Evolutionary conservation across 2,797 vertebrate species (phyloP).

Genomic region (Numenius phaeopus): DNA sequence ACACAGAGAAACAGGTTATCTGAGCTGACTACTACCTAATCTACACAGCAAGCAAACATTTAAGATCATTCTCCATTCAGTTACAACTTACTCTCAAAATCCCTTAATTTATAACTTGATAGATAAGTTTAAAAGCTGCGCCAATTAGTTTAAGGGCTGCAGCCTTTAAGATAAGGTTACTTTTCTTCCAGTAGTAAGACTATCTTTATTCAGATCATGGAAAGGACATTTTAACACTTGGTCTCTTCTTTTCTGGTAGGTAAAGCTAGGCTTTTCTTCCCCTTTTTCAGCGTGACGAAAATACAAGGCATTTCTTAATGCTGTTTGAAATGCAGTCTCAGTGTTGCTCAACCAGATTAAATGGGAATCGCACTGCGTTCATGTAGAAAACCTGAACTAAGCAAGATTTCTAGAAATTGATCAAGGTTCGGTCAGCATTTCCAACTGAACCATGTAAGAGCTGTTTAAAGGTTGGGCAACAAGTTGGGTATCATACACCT

Average conservation of each 20-base stretch:
- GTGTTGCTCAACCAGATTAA: neutral
- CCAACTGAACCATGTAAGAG: neutral
- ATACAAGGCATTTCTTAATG: neutral
- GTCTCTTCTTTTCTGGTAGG: neutral
- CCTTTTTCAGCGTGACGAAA: neutral
- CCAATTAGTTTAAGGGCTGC: neutral
- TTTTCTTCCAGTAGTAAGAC: neutral
- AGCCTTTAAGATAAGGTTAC: neutral
- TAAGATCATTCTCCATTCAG: neutral
- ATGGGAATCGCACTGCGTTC: neutral
- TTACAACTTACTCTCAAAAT: neutral
- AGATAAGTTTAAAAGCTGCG: neutral
- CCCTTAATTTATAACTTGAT: neutral
- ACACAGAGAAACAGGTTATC: neutral
- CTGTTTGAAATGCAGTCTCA: neutral
- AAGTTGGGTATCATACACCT: neutral
- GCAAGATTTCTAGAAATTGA: neutral
- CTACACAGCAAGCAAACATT: accelerated
- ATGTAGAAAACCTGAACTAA: neutral
- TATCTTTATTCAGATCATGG: neutral
- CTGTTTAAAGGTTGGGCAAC: neutral
- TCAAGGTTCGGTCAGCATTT: neutral
- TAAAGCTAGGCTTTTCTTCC: neutral
- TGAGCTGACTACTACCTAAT: neutral
- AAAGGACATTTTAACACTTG: neutral